Evolutionary conservation across 2,888 invertebrate species (phyloP).

Genomic region (Phyto melanocephala): DNA sequence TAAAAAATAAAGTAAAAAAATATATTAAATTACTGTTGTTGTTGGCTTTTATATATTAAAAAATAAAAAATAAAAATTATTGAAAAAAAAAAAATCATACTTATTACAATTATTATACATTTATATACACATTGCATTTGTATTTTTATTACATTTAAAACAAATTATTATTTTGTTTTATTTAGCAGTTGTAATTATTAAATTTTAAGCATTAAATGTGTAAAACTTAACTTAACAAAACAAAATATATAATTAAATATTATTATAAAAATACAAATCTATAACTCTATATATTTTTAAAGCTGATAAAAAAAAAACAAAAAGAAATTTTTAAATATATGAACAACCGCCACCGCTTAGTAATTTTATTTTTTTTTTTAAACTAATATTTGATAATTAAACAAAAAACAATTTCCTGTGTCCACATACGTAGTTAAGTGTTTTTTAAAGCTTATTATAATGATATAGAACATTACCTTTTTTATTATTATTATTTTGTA

Average conservation of each 20-base stretch:
- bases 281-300: conserved; percentile 40
- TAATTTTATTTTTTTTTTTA: conserved; percentile 34
- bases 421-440: not conserved
- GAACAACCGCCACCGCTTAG: conserved; percentile 60
- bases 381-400: not conserved
- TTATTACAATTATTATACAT: conserved; percentile 56
- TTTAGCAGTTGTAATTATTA: conserved; percentile 60
- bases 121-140: conserved; percentile 59
- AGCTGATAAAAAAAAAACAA: conserved; percentile 30
- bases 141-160: conserved; percentile 37
- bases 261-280: not conserved
- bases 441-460: not conserved
- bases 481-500: not conserved
- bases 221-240: conserved; percentile 28
- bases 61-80: conserved; percentile 40
- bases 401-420: not conserved
- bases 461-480: not conserved
- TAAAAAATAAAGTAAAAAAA: conserved; percentile 53
- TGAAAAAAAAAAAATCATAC: conserved; percentile 36
- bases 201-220: conserved; percentile 57
- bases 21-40: conserved; percentile 64
- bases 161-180: conserved; percentile 40
- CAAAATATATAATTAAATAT: not conserved
- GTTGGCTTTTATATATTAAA: conserved; percentile 64
- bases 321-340: conserved; percentile 15